Conservation (phyloP, 2,113 vertebrate genomes). For the Zosterops hypoxanthus region DNA sequence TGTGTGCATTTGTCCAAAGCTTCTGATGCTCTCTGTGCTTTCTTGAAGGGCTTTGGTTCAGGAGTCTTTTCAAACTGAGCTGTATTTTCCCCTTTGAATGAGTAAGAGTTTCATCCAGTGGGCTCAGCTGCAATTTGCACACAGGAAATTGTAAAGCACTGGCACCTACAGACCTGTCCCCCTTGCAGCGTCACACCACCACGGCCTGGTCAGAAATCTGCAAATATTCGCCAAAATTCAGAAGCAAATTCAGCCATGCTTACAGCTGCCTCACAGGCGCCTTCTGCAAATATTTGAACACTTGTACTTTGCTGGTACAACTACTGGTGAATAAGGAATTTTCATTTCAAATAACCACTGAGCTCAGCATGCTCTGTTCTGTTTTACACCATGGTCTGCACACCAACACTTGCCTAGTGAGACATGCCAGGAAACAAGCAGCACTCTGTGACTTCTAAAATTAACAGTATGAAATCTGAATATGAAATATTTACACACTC, state of each 20-base stretch:
- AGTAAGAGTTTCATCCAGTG: neutral
- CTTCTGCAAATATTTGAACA: constrained; percentile 43
- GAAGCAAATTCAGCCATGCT: neutral
- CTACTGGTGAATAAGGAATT: neutral
- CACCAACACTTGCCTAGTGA: neutral
- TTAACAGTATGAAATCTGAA: neutral
- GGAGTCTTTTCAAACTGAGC: neutral
- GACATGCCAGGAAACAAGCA: neutral
- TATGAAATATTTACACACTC: neutral
- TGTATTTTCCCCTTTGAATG: neutral
- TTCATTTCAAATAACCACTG: neutral
- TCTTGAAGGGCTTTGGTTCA: neutral
- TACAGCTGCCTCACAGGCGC: neutral
- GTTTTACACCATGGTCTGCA: rapidly evolving
- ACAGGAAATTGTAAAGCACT: neutral
- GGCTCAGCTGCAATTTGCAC: neutral
- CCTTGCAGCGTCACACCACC: neutral
- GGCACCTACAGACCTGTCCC: neutral
- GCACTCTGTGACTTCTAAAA: neutral
- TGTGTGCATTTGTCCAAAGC: neutral
- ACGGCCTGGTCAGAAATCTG: neutral
- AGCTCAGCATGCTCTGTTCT: rapidly evolving
- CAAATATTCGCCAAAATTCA: neutral
- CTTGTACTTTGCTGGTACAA: neutral
- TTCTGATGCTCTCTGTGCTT: neutral